Base-by-base conservation (phyloP, 2,797 vertebrate genomes). In the Centropyge bicolor region DNA sequence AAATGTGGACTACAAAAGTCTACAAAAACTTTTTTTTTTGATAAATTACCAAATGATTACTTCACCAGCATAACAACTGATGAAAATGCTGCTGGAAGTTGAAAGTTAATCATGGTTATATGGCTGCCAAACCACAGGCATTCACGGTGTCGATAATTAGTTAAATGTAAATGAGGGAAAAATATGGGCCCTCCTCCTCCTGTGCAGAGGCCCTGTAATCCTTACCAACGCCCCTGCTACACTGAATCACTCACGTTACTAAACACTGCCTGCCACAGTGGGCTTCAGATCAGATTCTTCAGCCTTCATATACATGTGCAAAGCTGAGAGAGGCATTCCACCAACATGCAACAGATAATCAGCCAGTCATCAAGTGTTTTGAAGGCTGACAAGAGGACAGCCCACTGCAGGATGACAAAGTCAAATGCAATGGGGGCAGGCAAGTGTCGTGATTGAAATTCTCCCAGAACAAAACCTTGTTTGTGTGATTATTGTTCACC, bases 401-500 rank as follows among this genome's bases (percentile, higher is more conserved):
- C 76, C 60, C 74, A 41, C 70, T 64, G 79, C 88, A 84, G 85
- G 81, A 83, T 86, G 78, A 89, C 84, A 89, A 80, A 89, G 85
- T 89, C 80, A 83, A 78, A 88, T 20, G 63, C 80, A 74, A 65
- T 5, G 65, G 67, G 61, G 78, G 65, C 62, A 72, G 62, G 82
- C 75, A 45, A 72, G 78, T 86, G 90, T 76, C 78, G 69, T 77
- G 91, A 91, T 82, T 90, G 80, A 93, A 92, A 91, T 92, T 90
- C 89, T 78, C 86, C 24, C 66, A 13, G 74, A 90, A 94, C 93
- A 94, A 94, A 94, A 92, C 82, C 78, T 81, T 14, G 71, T 77
- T 91, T 94, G 92, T 94, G 83, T 70, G 81, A 91, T 86, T 86
- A 92, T 86, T 93, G 90, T 93, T 86, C 83, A 22, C 36, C 74